phyloP scores from a whole-genome alignment of 2,888 invertebrate genomes.

The Apeira syringaria region DNA sequence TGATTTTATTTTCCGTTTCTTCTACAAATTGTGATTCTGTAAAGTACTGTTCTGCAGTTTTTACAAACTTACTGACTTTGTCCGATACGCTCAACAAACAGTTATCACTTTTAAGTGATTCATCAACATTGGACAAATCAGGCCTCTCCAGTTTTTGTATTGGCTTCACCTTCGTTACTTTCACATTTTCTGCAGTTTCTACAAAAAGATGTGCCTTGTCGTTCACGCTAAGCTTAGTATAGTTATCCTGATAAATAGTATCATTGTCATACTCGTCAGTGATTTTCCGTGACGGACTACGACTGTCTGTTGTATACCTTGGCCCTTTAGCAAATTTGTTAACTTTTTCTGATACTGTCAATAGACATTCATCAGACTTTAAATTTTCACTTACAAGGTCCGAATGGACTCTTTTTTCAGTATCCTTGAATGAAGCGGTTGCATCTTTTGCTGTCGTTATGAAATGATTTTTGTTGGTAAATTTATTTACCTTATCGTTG shows the following conservation, averaged over 20 bases:
- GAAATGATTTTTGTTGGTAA: conserved; percentile 66
- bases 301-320: conserved; percentile 58
- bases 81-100: conserved; percentile 86
- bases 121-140: conserved; percentile 80
- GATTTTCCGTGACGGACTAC: conserved; percentile 66
- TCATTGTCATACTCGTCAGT: conserved; percentile 78
- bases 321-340: conserved; percentile 85
- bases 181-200: conserved; percentile 84
- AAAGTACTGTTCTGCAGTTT: conserved; percentile 83
- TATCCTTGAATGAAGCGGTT: conserved; percentile 53
- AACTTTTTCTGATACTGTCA: conserved; percentile 88
- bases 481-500: conserved; percentile 82
- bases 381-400: conserved; percentile 77
- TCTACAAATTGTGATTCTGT: conserved; percentile 49
- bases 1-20: conserved; percentile 52
- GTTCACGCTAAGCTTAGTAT: conserved; percentile 84
- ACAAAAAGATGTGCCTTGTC: conserved; percentile 86
- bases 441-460: conserved; percentile 53
- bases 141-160: conserved; percentile 73
- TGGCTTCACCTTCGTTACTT: conserved; percentile 62
- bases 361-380: conserved; percentile 84
- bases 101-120: conserved; percentile 82
- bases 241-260: conserved; percentile 77
- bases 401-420: conserved; percentile 69
- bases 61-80: conserved; percentile 86